phyloP scores from a whole-genome alignment of 2,888 invertebrate genomes.

The Gisinianus flammeolus region DNA sequence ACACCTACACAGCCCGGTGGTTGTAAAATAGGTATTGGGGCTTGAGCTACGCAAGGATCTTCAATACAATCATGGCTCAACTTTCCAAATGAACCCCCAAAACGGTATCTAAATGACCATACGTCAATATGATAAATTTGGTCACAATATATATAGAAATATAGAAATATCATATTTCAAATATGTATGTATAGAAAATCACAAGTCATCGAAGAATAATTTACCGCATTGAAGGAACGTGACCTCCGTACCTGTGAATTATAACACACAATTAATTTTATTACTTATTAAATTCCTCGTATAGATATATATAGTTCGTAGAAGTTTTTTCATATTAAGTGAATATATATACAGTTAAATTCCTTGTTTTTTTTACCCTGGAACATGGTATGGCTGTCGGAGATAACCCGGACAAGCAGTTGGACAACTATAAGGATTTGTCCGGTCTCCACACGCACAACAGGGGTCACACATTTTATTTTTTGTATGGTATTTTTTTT shows the following conservation, averaged over 20 bases:
- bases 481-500: too few relatives aligned
- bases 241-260: conserved; percentile 49
- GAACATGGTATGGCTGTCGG: conserved; percentile 52
- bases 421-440: conserved; percentile 41
- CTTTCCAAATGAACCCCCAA: conserved; percentile 48
- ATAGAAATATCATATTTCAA: too few relatives aligned
- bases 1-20: background rate
- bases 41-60: conserved; percentile 56
- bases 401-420: conserved; percentile 44
- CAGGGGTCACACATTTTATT: too few relatives aligned
- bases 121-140: too few relatives aligned
- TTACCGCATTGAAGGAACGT: conserved; percentile 49
- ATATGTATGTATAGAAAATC: too few relatives aligned
- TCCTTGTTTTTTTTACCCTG: conserved; percentile 38
- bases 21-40: conserved; percentile 42
- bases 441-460: background rate
- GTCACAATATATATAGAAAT: too few relatives aligned
- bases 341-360: too few relatives aligned
- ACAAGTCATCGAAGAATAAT: too few relatives aligned
- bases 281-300: background rate
- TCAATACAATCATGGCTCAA: conserved; percentile 48
- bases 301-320: too few relatives aligned
- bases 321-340: too few relatives aligned
- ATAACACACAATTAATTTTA: background rate
- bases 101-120: conserved; percentile 42